Evolutionary conservation across 2,888 invertebrate species (phyloP).

Genomic region (Napeogenes sylphis): DNA sequence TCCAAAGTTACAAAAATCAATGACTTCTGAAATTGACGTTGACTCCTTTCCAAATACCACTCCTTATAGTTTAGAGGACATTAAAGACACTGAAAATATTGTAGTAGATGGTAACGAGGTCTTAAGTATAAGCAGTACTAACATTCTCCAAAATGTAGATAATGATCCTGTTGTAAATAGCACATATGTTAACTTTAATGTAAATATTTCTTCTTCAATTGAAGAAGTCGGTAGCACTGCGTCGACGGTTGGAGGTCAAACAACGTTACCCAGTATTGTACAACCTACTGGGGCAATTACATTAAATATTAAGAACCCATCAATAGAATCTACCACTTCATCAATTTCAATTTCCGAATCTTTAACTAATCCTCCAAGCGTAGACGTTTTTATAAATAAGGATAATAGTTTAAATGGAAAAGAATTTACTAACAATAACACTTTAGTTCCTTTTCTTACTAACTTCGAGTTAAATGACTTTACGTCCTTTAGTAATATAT

Average conservation of each 20-base stretch:
- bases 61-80: conserved; percentile 72
- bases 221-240: conserved; percentile 38
- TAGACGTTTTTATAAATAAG: conserved; percentile 35
- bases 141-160: conserved; percentile 58
- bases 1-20: conserved; percentile 64
- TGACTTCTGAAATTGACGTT: conserved; percentile 53
- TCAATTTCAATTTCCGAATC: conserved; percentile 12
- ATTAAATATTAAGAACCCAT: conserved; percentile 7
- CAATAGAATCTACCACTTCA: conserved; percentile 8
- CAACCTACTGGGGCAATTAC: conserved; percentile 13
- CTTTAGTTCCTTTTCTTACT: conserved; percentile 56
- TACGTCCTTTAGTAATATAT: conserved; percentile 35
- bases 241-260: conserved; percentile 47
- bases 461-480: conserved; percentile 55
- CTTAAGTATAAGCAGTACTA: conserved; percentile 37
- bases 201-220: conserved; percentile 49
- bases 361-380: conserved; percentile 21
- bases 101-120: conserved; percentile 39
- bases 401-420: conserved; percentile 33
- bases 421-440: conserved; percentile 46
- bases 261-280: conserved; percentile 36
- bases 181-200: conserved; percentile 45
- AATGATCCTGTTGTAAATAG: conserved; percentile 58
- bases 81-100: conserved; percentile 67
- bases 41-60: conserved; percentile 62